Evolutionary conservation across 2,888 invertebrate genomes (phyloP), one percentile per base, ranked within the genome.

Genomic region (Tetrapedia diversipes): DNA sequence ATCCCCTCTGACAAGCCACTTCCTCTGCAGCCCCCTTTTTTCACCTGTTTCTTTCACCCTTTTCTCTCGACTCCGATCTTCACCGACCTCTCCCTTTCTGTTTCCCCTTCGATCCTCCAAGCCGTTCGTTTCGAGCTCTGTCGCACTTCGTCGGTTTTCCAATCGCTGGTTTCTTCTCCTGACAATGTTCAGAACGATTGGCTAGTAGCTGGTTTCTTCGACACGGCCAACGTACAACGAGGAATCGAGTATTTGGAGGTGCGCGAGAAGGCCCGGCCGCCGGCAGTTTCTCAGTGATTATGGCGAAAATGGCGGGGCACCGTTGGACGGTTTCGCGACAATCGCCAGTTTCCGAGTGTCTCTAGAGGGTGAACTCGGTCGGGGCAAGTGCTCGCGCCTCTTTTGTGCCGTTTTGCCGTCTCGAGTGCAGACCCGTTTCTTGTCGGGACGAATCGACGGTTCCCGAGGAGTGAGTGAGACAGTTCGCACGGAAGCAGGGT

Each of bases 301-400:
- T 51, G 71, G 24, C 60, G 64, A 85, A 84, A 85, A 84, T 84
- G 85, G 84, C 84, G 85, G 85, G n/a, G 80, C 68, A 79, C 67
- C 79, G 41, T 67, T 61, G 49, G 47, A 47, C 64, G 65, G 63
- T 74, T 65, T 8, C 60, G 47, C 29, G 49, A 34, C 32, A 43
- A 39, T 66, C 29, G 10, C 11, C 76, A 53, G 22, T 24, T n/a
- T 19, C 37, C 32, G 41, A 65, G 54, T n/a, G 64, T 43, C 39
- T 45, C 24, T 34, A 16, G 27, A 19, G 65, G 7, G 11, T 16
- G 45, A 37, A 37, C 37, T 37, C 37, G 34, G 32, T 39, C 19
- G n/a, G 22, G n/a, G 39, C 61, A 49, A 64, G 77, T 77, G 77
- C 43, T 57, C 24, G 63, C 19, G 59, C 8, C 34, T 43, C 64